Conservation (phyloP, 2,797 vertebrate genomes). For the Erethizon dorsatum region DNA sequence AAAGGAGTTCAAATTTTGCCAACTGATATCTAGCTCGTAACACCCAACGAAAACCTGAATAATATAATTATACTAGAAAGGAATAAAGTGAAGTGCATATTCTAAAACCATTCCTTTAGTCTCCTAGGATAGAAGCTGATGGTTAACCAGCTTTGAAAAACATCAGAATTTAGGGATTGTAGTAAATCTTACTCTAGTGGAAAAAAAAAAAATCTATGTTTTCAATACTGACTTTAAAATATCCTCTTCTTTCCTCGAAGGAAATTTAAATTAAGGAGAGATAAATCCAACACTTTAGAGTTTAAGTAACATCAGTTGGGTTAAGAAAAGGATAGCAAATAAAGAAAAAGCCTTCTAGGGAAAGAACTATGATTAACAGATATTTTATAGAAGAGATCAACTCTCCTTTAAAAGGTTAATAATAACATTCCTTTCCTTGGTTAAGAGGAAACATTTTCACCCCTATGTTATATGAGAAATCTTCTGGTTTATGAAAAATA, state of each 20-base stretch:
- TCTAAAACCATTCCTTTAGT: constrained; percentile 36
- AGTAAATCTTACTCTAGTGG: background rate
- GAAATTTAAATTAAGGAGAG: constrained; percentile 43
- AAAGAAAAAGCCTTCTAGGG: background rate
- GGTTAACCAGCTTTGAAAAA: constrained; percentile 36
- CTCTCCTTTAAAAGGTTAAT: constrained; percentile 19
- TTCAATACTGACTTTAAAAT: constrained; percentile 49
- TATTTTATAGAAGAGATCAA: constrained; percentile 38
- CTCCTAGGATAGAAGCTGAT: background rate
- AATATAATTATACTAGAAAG: background rate
- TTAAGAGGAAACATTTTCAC: constrained; percentile 20
- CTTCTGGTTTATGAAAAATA: background rate
- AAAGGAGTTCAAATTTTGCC: constrained; percentile 46
- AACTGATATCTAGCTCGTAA: background rate
- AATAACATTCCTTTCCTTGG: constrained; percentile 25
- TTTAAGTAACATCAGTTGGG: constrained; percentile 11
- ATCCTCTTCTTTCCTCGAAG: constrained; percentile 4
- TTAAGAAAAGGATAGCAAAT: constrained; percentile 36
- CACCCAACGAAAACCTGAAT: background rate
- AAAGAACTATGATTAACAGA: constrained; percentile 9
- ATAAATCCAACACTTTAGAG: constrained; percentile 1
- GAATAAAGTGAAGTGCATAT: constrained; percentile 8
- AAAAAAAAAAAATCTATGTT: constrained; percentile 19
- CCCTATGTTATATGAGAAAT: background rate
- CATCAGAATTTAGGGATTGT: background rate